Base-by-base conservation (phyloP, 2,888 invertebrate genomes). In the Cerceris ruficornis region DNA sequence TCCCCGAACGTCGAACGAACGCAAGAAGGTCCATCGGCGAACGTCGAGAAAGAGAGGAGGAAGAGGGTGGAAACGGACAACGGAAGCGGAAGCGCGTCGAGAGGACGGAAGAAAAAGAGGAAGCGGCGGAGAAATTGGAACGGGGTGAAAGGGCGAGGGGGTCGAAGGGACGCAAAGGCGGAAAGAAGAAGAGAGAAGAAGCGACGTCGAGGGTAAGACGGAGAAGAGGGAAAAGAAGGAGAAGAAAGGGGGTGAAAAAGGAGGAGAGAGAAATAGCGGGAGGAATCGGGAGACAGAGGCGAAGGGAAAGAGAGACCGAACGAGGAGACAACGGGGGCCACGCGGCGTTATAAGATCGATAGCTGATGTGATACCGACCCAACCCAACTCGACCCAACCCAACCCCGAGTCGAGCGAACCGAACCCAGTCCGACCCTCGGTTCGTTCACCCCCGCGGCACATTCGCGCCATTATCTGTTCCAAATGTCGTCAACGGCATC, bases 401-500 rank as follows among this genome's bases (percentile, higher is more conserved):
- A 86, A 80, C 78, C 80, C 83, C 77, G 67, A 77, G 71, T 78
- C 83, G 78, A 81, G 78, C 80, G 84, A 86, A 88, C 89, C 76
- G 88, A 90, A 89, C 90, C 87, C 87, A 87, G 86, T 85, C 75
- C 91, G 87, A 90, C 90, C 86, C 90, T 92, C 90, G 90, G 92
- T 92, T 92, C 92, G 91, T 92, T 92, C 92, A 92, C 91, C 92
- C 92, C 90, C 92, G 90, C 91, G 89, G 89, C 88, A 91, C 92
- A 91, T 92, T 92, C 92, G 89, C 91, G 89, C 92, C 92, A 91
- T 92, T 92, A 92, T 92, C 92, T 91, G 90, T 91, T 91, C 91
- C 91, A 90, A 92, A 92, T 92, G 92, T 92, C 92, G 91, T 91
- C 91, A 90, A 87, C 90, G 89, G 87, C 90, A 90, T 91, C 91